A percentile compares a stretch with the other conserved stretches of the same genome.
Evolutionary conservation across 1,140 invertebrate genomes (phyloP).

Genomic region (Amyelois transitella): DNA sequence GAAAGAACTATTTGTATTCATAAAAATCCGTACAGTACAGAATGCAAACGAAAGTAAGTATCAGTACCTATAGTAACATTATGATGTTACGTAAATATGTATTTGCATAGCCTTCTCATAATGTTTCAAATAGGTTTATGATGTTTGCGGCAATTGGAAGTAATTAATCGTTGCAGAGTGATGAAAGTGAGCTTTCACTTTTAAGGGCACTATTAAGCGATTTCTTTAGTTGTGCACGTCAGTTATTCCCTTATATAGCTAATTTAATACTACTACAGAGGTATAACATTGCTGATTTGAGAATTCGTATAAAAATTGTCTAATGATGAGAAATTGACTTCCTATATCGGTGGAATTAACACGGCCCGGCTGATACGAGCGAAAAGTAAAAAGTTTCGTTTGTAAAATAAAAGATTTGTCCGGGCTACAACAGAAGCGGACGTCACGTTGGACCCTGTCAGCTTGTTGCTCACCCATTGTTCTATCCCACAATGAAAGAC

Average conservation of each 20-base stretch:
- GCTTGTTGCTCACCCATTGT: slow-evolving; percentile 61
- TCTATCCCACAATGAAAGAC: slow-evolving; percentile 51
- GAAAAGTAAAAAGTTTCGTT: not conserved
- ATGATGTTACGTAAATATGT: not conserved
- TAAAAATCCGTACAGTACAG: no score
- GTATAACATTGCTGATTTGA: no score
- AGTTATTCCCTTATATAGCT: no score
- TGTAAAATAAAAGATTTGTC: slow-evolving; percentile 29
- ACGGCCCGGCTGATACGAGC: no score
- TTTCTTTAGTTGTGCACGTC: no score
- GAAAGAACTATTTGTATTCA: no score
- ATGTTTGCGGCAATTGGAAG: not conserved
- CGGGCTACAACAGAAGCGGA: slow-evolving; percentile 59
- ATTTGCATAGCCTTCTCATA: not conserved
- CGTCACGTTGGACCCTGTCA: slow-evolving; percentile 44
- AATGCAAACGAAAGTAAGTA: no score
- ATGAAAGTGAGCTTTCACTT: slow-evolving; percentile 19
- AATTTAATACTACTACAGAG: no score
- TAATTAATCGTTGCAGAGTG: not conserved
- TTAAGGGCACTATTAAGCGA: slow-evolving; percentile 5
- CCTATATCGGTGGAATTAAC: no score
- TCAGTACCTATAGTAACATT: no score
- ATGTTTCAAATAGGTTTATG: not conserved
- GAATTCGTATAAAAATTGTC: no score
- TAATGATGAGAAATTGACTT: no score